Evolutionary conservation across 23 tunicate species (phyloP), one percentile per base, ranked within the genome.

Genomic region (Trididemnum nubilum): DNA sequence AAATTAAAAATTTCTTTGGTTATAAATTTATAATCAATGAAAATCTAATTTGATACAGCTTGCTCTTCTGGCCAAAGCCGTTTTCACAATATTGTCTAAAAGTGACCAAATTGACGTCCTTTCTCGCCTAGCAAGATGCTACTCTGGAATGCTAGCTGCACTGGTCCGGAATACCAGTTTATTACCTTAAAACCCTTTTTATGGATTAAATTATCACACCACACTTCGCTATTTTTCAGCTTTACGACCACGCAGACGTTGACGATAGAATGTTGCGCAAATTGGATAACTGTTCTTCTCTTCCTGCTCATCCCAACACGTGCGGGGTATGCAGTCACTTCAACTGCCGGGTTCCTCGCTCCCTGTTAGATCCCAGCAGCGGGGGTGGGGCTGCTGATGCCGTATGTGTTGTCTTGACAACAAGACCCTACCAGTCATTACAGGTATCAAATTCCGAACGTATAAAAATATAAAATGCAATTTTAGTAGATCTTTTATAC

Each of bases 321-420:
- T 84, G 98, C 65, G 87, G 98, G 5, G 93, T 93, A 19, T 93
- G 98, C 84, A 93, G 98, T 38, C 94, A 93, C 72, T 93, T 93
- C 76, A 61, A 72, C 1, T 93, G 98, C 64, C 82, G 89, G 32
- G 82, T 93, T 0, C 98, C 98, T 9, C 51, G 93, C 22, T 93
- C 93, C 29, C 85, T 93, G 30, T 86, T 93, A 22, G 85, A 87
- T 65, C 98, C 94, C 0, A 75, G 75, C 25, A 83, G 85, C 22
- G 81, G 92, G 4, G 93, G 87, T 2, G 87, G 89, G 34, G 91
- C 88, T 7, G 98, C 87, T 0, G 92, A 93, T 54, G 93, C 87
- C 29, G 34, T 93, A 21, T 93, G 98, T 67, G 93, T 93, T 15
- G 98, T 93, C 33, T 36, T 93, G 32, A 71, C 93, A 0, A 93